Conservation (phyloP, 2,113 vertebrate species). For the Plecturocebus donacophilus region DNA sequence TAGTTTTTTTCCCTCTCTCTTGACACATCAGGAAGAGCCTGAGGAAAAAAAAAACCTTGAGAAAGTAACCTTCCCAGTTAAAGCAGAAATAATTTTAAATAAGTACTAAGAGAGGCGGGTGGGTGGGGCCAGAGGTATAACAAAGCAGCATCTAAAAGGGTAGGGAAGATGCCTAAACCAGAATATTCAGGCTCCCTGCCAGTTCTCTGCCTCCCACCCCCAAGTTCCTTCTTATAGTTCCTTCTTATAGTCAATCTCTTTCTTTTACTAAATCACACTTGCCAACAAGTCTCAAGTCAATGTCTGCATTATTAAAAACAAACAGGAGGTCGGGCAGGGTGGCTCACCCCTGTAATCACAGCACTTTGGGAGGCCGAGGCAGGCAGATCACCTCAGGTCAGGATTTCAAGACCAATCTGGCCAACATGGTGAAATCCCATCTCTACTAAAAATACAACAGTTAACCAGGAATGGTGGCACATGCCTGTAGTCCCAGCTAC, state of each 20-base stretch:
- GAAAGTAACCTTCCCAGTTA: conserved; percentile 17
- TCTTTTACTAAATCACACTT: not conserved
- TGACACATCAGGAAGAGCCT: not conserved
- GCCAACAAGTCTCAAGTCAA: not conserved
- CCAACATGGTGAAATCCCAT: too few relatives aligned
- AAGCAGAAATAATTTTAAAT: conserved; percentile 4
- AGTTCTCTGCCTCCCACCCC: not conserved
- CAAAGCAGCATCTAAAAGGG: not conserved
- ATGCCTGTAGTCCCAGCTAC: too few relatives aligned
- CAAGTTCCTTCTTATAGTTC: not conserved
- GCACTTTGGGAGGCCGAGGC: too few relatives aligned
- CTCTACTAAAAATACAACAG: too few relatives aligned
- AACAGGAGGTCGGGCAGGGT: not conserved
- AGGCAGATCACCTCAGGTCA: too few relatives aligned
- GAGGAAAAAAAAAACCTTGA: not conserved
- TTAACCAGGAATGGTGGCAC: too few relatives aligned
- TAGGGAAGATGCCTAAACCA: not conserved
- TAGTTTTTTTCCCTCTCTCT: conserved; percentile 3
- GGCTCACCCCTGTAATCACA: too few relatives aligned
- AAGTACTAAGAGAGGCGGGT: not conserved
- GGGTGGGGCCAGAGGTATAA: not conserved
- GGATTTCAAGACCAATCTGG: too few relatives aligned
- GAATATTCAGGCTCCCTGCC: not conserved
- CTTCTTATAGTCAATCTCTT: not conserved
- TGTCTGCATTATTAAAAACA: conserved; percentile 28